Evolutionary conservation across 2,888 invertebrate species (phyloP), one percentile per base, ranked within the genome.

Genomic region (Gonocerus acuteangulatus): DNA sequence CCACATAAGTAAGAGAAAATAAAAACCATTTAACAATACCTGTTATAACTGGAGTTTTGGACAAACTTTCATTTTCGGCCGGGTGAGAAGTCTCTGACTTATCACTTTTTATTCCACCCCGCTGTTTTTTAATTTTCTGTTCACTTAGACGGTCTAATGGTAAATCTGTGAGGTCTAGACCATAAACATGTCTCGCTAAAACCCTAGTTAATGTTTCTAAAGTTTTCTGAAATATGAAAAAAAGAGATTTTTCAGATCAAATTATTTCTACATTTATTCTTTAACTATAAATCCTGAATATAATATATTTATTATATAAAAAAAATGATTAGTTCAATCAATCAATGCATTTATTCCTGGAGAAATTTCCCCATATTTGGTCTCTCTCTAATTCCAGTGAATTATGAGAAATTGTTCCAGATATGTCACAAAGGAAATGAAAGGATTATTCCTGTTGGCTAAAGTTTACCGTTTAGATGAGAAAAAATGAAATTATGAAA

Each of bases 151-250:
- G 79, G 70, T 89, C 89, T 65, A 90, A 73, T 2, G 88, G 90
- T 56, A 90, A 76, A 75, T 95, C 94, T 51, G 87, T 86, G 67
- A 97, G 77, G 77, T 97, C 96, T 67, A 97, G 79, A 68, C 89
- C 88, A 73, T 96, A 97, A 19, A 97, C 94, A 73, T 96, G 94
- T 16, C 94, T 83, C 0, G 95, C 95, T 62, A 99, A 78, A 36
- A 97, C 95, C 65, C 95, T 81, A 0, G 96, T 97, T 67, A 97
- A 74, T 0, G 95, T 96, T 72, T 95, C 95, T 84, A 97, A 85
- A n/a, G 93, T 94, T 85, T 94, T 94, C 85, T 91, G 69, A 0
- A 72, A 72, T 13, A 22, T 11, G 15, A 39, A 39, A 62, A 63
- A 48, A 18, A 9, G 4, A 27, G 27, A n/a, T n/a, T n/a, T n/a